Percentiles rank a stretch among this genome's conserved stretches.
Conservation (phyloP, 2,797 vertebrate species). For the Pangasius larnaudii region DNA sequence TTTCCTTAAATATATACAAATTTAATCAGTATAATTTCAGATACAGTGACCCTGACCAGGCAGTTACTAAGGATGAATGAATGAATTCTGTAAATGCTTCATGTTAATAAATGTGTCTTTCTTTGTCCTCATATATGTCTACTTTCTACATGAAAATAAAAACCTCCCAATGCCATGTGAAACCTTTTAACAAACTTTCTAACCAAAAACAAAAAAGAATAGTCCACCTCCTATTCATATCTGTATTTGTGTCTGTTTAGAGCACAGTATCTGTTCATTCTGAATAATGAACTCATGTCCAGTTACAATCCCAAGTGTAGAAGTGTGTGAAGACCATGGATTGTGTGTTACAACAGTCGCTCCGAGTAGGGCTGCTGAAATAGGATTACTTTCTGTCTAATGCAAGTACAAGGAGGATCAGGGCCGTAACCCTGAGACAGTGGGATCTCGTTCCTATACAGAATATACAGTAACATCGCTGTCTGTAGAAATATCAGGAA, state of each 20-base stretch:
- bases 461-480: not conserved
- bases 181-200: not conserved
- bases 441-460: not conserved
- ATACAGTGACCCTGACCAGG: not conserved
- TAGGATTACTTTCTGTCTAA: conserved; percentile 20
- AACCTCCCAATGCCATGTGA: not conserved
- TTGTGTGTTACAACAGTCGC: conserved; percentile 3
- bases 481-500: not conserved
- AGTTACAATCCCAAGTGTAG: not conserved
- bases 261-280: not conserved
- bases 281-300: not conserved
- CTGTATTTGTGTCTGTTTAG: not conserved
- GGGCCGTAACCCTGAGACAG: not conserved
- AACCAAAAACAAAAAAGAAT: not conserved
- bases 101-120: not conserved
- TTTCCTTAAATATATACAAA: not conserved
- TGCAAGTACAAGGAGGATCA: conserved; percentile 12
- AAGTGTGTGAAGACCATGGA: not conserved
- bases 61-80: not conserved
- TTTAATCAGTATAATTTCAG: not conserved
- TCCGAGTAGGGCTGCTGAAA: conserved; percentile 12
- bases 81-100: not conserved
- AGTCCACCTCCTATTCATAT: not conserved
- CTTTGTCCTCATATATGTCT: not conserved
- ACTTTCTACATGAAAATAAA: not conserved